Conservation (phyloP, 1,140 invertebrate species). For the Drosophila neocordata region DNA sequence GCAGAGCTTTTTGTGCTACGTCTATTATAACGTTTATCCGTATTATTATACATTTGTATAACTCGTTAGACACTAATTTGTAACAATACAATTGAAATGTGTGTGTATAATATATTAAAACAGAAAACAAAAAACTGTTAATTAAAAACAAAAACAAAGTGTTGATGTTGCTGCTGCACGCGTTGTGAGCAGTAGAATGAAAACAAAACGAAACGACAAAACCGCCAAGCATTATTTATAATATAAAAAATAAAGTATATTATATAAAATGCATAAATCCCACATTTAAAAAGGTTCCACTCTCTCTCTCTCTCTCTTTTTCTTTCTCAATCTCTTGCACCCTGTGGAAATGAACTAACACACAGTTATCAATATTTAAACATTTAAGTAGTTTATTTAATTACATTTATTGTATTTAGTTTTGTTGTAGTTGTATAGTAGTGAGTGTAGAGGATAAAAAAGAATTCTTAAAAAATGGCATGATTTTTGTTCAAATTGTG, state of each 20-base stretch:
- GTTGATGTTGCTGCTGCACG: constrained; percentile 34
- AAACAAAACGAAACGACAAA: constrained; percentile 61
- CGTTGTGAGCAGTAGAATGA: constrained; percentile 58
- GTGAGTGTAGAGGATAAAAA: constrained; percentile 48
- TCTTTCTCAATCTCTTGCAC: neutral
- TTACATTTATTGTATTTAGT: constrained; percentile 76
- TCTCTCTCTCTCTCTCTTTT: neutral
- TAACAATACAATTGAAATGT: constrained; percentile 7
- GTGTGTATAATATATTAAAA: constrained; percentile 38
- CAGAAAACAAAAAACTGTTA: constrained; percentile 27
- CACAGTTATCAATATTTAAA: constrained; percentile 22
- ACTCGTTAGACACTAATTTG: neutral
- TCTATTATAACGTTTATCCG: constrained; percentile 48
- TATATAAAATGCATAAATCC: constrained; percentile 18
- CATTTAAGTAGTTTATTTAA: constrained; percentile 74
- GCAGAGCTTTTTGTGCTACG: constrained; percentile 25
- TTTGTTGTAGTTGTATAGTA: constrained; percentile 37
- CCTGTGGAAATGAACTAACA: constrained; percentile 7
- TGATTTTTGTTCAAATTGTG: constrained; percentile 38
- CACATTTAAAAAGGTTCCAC: constrained; percentile 5
- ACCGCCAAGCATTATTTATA: constrained; percentile 44
- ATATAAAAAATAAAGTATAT: constrained; percentile 3
- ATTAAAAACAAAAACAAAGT: constrained; percentile 45
- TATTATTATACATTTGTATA: neutral
- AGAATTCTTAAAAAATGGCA: constrained; percentile 54